A percentile compares a stretch with the other conserved stretches of the same genome.
Conservation (phyloP, 2,113 vertebrate genomes). For the Syrmaticus mikado region DNA sequence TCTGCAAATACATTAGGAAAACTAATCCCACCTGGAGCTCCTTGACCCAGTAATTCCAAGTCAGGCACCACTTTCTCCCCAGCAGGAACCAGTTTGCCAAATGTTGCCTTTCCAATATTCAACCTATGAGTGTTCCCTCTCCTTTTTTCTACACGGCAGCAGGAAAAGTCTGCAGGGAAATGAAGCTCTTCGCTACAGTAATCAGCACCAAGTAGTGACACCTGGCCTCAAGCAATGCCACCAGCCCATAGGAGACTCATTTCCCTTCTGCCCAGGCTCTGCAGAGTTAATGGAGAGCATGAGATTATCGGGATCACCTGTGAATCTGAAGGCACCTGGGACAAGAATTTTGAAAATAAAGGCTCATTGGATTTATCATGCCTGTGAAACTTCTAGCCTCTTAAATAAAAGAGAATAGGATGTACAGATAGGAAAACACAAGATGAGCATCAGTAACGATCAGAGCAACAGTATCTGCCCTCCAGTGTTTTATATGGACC, state of each 20-base stretch:
- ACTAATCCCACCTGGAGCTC: background rate
- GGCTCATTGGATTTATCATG: background rate
- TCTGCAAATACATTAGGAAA: background rate
- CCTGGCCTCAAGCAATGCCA: background rate
- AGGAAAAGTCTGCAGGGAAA: background rate
- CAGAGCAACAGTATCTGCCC: background rate
- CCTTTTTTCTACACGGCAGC: background rate
- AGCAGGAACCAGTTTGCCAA: background rate
- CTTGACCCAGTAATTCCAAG: background rate
- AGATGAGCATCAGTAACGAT: background rate
- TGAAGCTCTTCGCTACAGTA: rapidly evolving
- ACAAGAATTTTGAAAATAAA: background rate
- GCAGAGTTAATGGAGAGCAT: background rate
- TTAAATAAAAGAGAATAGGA: background rate
- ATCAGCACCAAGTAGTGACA: background rate
- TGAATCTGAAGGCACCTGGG: background rate
- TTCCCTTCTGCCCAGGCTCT: rapidly evolving
- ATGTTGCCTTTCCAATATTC: background rate
- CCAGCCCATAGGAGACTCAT: rapidly evolving
- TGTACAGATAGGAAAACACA: background rate
- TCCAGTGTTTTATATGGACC: too few relatives aligned
- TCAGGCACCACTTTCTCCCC: background rate
- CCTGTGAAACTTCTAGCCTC: background rate
- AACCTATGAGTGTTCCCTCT: background rate
- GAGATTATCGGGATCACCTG: background rate